phyloP scores from a whole-genome alignment of 1,140 invertebrate species.

The Microplitis demolitor region DNA sequence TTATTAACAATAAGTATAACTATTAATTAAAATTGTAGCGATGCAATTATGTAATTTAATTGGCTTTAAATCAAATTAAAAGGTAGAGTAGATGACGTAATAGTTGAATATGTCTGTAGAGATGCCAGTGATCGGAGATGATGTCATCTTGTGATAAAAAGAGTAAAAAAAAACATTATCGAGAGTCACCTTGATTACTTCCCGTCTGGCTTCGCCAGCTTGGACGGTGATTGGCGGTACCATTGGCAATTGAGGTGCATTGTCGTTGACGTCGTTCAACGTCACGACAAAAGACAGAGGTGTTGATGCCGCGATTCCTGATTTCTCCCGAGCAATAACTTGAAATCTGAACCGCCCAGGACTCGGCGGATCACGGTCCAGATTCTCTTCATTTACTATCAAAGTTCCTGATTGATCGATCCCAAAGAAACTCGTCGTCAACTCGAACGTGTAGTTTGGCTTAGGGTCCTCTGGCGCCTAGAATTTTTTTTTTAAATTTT shows the following conservation, averaged over 20 bases:
- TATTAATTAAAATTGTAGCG: no score
- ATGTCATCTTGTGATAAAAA: neutral
- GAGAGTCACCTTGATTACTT: slow-evolving; percentile 71
- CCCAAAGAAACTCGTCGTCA: slow-evolving; percentile 83
- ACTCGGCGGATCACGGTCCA: slow-evolving; percentile 87
- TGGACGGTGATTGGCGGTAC: slow-evolving; percentile 78
- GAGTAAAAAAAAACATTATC: slow-evolving; percentile 3
- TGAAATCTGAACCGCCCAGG: slow-evolving; percentile 83
- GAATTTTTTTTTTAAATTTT: slow-evolving; percentile 21
- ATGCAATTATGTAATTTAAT: no score
- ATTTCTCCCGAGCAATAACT: slow-evolving; percentile 80
- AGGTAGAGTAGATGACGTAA: no score
- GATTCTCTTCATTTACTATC: slow-evolving; percentile 79
- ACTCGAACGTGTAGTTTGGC: slow-evolving; percentile 78
- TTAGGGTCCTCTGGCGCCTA: slow-evolving; percentile 72
- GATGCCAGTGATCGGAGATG: neutral
- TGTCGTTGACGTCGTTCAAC: slow-evolving; percentile 84
- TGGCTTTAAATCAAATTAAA: no score
- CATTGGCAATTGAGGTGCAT: slow-evolving; percentile 77
- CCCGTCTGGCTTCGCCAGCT: slow-evolving; percentile 76
- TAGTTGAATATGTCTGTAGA: neutral
- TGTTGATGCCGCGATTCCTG: slow-evolving; percentile 77
- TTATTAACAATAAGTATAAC: no score
- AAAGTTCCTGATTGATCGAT: slow-evolving; percentile 76
- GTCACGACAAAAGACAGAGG: slow-evolving; percentile 79